Evolutionary conservation across 2,113 vertebrate species (phyloP).

Genomic region (Clupea harengus): DNA sequence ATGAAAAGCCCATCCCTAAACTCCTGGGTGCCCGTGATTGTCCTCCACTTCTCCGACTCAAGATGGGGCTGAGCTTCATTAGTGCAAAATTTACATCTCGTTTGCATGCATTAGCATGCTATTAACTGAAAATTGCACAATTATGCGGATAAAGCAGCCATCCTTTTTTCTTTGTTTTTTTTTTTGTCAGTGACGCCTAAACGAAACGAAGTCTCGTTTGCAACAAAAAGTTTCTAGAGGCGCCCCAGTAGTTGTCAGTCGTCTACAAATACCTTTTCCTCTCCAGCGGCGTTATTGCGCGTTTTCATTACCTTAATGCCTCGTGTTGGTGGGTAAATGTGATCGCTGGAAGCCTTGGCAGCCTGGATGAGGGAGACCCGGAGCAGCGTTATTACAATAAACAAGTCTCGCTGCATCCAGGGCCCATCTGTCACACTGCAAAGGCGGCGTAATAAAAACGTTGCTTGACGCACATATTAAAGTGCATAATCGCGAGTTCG

Average conservation of each 20-base stretch:
- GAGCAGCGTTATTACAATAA: conserved; percentile 26
- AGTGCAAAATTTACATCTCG: conserved; percentile 44
- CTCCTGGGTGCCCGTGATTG: neutral
- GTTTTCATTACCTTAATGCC: conserved; percentile 35
- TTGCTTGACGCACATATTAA: conserved; percentile 32
- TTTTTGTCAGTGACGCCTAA: neutral
- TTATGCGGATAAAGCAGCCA: conserved; percentile 7
- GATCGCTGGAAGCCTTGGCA: conserved; percentile 14
- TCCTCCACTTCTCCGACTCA: conserved; percentile 16
- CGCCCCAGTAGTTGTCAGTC: neutral
- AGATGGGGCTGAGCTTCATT: conserved; percentile 37
- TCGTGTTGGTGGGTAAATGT: conserved; percentile 12
- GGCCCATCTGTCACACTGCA: neutral
- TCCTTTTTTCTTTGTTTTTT: neutral
- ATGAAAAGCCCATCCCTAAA: neutral
- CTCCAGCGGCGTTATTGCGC: conserved; percentile 1
- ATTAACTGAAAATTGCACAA: conserved; percentile 15
- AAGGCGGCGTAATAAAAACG: conserved; percentile 25
- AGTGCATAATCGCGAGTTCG: conserved; percentile 14
- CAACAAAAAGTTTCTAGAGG: neutral
- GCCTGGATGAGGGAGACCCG: conserved; percentile 6
- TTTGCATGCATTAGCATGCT: conserved; percentile 46
- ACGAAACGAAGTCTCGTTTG: neutral
- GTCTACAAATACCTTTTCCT: neutral
- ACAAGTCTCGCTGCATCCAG: neutral